Evolutionary conservation across 2,113 vertebrate genomes (phyloP).

Genomic region (Dinomys branickii): DNA sequence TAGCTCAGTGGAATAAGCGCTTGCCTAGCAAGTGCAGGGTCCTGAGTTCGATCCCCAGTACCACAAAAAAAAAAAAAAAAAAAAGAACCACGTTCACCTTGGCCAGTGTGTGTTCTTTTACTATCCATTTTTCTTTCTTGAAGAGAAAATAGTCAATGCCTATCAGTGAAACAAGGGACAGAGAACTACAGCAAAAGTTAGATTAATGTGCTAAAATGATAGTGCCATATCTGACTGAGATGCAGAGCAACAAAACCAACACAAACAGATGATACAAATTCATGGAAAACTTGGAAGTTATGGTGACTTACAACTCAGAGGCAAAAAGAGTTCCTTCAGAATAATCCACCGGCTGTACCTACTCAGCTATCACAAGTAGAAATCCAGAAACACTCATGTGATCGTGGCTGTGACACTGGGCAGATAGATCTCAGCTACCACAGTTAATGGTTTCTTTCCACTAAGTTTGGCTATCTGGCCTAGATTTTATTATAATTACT

Average conservation of each 20-base stretch:
- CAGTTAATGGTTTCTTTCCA: neutral
- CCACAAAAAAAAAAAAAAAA: no score
- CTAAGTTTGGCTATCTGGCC: neutral
- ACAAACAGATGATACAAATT: neutral
- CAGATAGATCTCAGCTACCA: neutral
- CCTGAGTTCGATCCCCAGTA: no score
- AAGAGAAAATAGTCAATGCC: neutral
- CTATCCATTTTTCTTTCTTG: neutral
- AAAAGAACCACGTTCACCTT: neutral
- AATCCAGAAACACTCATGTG: neutral
- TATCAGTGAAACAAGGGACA: neutral
- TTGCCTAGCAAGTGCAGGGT: no score
- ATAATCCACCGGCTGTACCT: neutral
- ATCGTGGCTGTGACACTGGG: neutral
- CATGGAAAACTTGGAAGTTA: neutral
- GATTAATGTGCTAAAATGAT: neutral
- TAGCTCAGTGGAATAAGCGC: no score
- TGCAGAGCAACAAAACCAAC: neutral
- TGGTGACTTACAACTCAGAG: neutral
- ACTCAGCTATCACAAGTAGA: neutral
- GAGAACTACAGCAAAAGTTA: neutral
- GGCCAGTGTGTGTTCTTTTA: neutral
- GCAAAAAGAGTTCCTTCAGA: neutral
- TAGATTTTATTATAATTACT: conserved; percentile 8
- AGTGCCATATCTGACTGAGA: neutral